Percentiles rank a stretch among this genome's conserved stretches.
These are phyloP conservation scores for Hyposoter didymator DNA, from an alignment of 2,888 invertebrate species.

Conservation along the genomic window DNA sequence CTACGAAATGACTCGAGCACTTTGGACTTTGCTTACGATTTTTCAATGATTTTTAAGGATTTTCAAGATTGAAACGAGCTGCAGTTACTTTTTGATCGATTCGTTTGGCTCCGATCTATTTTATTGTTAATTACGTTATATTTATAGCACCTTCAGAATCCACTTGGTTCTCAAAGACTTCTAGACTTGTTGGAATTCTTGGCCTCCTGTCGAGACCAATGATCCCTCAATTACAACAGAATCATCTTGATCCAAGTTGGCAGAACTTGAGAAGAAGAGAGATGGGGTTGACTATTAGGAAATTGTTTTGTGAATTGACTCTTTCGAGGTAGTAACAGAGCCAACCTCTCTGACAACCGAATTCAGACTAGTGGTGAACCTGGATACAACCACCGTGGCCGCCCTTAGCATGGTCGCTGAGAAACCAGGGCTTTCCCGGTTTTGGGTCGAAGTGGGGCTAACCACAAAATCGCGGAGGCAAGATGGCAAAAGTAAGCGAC, in stretches of 20 bases:
- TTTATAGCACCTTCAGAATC: not conserved
- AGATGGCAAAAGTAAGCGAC: slow-evolving; percentile 83
- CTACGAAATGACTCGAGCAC: not conserved
- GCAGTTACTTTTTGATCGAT: not conserved
- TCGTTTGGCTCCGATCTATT: not conserved
- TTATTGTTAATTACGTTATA: not conserved
- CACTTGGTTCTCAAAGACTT: not conserved
- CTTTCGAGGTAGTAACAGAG: slow-evolving; percentile 54
- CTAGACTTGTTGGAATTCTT: slow-evolving; percentile 23
- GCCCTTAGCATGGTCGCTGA: slow-evolving; percentile 62
- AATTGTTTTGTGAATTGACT: slow-evolving; percentile 59
- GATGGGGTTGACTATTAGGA: slow-evolving; percentile 24
- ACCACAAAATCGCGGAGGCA: slow-evolving; percentile 80
- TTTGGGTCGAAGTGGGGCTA: slow-evolving; percentile 78
- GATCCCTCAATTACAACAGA: slow-evolving; percentile 40
- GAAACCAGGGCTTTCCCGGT: slow-evolving; percentile 66
- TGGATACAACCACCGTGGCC: slow-evolving; percentile 64
- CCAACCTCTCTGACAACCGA: slow-evolving; percentile 63
- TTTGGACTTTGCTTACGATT: not conserved
- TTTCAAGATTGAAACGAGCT: not conserved
- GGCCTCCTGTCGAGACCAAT: slow-evolving; percentile 11
- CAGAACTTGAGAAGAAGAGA: not conserved
- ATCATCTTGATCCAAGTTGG: slow-evolving; percentile 31
- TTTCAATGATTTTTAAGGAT: not conserved
- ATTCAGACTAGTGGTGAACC: slow-evolving; percentile 66